Percentiles rank a stretch among this genome's conserved stretches.
Conservation (phyloP, 1,140 invertebrate genomes). For the Eriocheir sinensis region DNA sequence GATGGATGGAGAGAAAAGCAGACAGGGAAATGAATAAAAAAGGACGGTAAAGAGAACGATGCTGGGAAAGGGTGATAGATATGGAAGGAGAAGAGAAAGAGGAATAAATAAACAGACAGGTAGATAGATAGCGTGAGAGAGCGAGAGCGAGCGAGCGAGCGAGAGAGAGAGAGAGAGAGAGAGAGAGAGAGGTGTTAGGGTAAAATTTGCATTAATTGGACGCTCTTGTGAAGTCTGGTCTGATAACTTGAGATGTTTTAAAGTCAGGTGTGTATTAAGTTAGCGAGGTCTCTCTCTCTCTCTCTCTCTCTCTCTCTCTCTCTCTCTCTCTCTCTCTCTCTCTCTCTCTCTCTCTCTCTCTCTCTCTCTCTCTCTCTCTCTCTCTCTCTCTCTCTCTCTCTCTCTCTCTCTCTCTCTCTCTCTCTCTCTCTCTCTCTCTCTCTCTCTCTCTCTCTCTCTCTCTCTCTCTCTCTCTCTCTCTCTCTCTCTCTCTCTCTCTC, state of each 20-base stretch:
- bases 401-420: not conserved
- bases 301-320: not conserved
- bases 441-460: conserved; percentile 8
- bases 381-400: conserved; percentile 27
- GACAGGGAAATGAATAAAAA: not conserved
- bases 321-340: not conserved
- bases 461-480: conserved; percentile 27
- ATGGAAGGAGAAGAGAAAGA: too few relatives aligned
- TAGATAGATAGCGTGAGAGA: not conserved
- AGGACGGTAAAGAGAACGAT: not conserved
- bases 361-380: not conserved
- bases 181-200: not conserved
- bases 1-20: not conserved
- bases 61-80: not conserved
- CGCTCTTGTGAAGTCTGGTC: not conserved
- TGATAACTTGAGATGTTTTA: not conserved
- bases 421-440: not conserved
- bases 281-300: not conserved
- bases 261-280: not conserved
- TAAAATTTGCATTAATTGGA: not conserved
- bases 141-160: not conserved
- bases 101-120: too few relatives aligned
- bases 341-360: not conserved
- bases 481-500: not conserved
- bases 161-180: not conserved